Evolutionary conservation across 2,888 invertebrate genomes (phyloP), one percentile per base, ranked within the genome.

Genomic region (Bellardia pandia): DNA sequence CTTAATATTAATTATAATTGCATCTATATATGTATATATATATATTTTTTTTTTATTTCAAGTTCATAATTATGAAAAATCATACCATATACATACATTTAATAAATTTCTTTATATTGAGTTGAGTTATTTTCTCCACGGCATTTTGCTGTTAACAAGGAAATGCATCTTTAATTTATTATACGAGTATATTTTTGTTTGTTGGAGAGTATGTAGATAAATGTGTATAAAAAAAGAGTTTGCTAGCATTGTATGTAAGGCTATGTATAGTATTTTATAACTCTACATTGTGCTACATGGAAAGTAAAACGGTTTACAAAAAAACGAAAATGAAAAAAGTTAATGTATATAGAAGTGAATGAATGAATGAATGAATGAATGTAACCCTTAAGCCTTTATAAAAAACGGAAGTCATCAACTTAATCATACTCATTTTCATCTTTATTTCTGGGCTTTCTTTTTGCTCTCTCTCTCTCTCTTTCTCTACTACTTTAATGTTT

Each of bases 31-130:
- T 23, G 30, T 23, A 42, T 60, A 58, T n/a, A 13, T 58, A 4
- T 72, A 45, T 33, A 37, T 62, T 60, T 77, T 6, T 56, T 75
- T 62, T 75, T 56, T 81, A 89, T 90, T 91, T 91, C 92, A 92
- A 91, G 92, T 90, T 91, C 91, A 92, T 91, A 91, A 91, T 92
- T 91, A 91, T 90, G 89, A 88, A 74, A 74, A 79, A 77, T 81
- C 45, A 58, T 80, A 45, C 51, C 40, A 30, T 30, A 30, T 30
- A 56, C 56, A 80, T 76, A 33, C 45, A 80, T 71, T 76, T 69
- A 53, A 77, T 75, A 80, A 76, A 75, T 69, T 76, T 84, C 66
- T 77, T 78, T 79, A 14, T 42, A 13, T 51, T 60, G 45, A 42
- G 9, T 80, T 76, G 7, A 11, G 30, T 64, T 51, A 6, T 58